These are phyloP conservation scores for Eupelmus urozonus DNA, from an alignment of 2,888 invertebrate species.

Conservation along the genomic window DNA sequence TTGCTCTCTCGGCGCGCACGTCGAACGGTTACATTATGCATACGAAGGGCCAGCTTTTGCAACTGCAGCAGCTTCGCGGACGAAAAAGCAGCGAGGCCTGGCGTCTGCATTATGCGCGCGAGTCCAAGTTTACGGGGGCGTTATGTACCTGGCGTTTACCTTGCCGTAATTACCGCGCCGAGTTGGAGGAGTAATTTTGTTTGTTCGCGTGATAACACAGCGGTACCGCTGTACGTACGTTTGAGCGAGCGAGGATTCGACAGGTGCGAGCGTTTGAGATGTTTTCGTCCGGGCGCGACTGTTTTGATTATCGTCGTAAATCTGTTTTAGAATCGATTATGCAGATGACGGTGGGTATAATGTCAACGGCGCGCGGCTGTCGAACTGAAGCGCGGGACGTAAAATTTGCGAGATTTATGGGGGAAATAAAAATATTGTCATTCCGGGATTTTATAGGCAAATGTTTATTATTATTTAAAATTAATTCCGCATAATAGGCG, in stretches of 20 bases:
- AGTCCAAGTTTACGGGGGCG: slow-evolving; percentile 29
- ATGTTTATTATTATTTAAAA: neutral
- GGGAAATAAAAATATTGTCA: slow-evolving; percentile 10
- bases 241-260: too few species aligned
- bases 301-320: neutral
- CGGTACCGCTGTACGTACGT: too few species aligned
- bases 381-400: too few species aligned
- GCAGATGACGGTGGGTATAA: neutral
- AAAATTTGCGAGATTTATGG: slow-evolving; percentile 11
- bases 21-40: slow-evolving; percentile 46
- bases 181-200: too few species aligned
- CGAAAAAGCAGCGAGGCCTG: slow-evolving; percentile 15
- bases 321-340: neutral
- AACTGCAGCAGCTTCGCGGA: neutral
- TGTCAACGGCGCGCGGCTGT: slow-evolving; percentile 2
- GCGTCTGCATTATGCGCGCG: slow-evolving; percentile 40
- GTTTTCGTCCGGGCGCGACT: neutral
- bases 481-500: neutral
- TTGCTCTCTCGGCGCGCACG: slow-evolving; percentile 18
- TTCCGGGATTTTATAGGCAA: neutral
- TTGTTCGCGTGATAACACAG: too few species aligned
- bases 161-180: too few species aligned
- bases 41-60: slow-evolving; percentile 29
- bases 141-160: too few species aligned
- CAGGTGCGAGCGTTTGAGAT: too few species aligned